Evolutionary conservation across 1,140 invertebrate genomes (phyloP), one percentile per base, ranked within the genome.

Genomic region (Ooceraea biroi): DNA sequence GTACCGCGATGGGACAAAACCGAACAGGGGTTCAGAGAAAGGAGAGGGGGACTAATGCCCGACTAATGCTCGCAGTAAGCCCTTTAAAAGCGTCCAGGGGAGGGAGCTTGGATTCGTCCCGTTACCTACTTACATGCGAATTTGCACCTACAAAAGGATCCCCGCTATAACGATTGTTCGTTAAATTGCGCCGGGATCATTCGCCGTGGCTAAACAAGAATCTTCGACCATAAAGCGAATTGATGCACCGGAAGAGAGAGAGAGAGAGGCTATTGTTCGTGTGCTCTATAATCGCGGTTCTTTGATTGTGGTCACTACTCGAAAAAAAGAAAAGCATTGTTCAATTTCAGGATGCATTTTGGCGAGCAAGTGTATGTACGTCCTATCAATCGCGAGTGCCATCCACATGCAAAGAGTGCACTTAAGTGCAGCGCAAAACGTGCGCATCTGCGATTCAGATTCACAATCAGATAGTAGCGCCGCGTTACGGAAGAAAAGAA

Each of bases 121-220:
- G 61, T 60, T 84, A 88, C 76, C 85, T 90, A 87, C 90, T 91
- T 91, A 91, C 90, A 90, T 89, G 82, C 87, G 90, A 91, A 91
- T 91, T 90, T 91, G 87, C 88, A 85, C 90, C 83, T 89, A 88
- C 82, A 90, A 88, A 85, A 80, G 88, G 36, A 19, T 46, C 48
- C 58, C 46, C 58, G 14, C 25, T 78, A 27, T 1, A 41, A 17
- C 66, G 11, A 74, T 17, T 65, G n/a, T 72, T 48, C 69, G 55
- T 78, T 44, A 57, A 60, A 78, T 41, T 76, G 36, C 50, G 22
- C 50, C 61, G 74, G 27, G 48, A 78, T 41, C 60, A 52, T 77
- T 30, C 61, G n/a, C n/a, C 8, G 30, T 22, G 36, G 48, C 30
- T 44, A 44, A 78, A 68, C 41, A 78, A 78, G 30, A 22, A 8